These are phyloP conservation scores for Labroides dimidiatus DNA, from an alignment of 2,797 vertebrate species.

Conservation along the genomic window DNA sequence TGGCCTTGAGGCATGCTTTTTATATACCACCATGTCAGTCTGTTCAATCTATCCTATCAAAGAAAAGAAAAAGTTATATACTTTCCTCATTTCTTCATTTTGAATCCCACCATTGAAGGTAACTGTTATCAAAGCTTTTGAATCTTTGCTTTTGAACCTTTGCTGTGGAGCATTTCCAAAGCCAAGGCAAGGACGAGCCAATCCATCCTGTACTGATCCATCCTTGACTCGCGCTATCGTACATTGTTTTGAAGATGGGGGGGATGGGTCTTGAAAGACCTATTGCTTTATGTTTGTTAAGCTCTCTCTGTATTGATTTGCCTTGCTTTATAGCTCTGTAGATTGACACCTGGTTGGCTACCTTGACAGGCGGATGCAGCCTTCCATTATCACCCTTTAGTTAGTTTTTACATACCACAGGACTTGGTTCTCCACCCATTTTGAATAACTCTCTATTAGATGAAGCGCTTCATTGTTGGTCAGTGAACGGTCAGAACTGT, in stretches of 20 bases:
- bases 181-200: conserved; percentile 45
- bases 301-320: conserved; percentile 30
- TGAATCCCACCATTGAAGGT: no score
- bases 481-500: conserved; percentile 24
- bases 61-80: conserved; percentile 45
- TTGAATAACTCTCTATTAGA: conserved; percentile 43
- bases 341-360: conserved; percentile 11
- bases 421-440: conserved; percentile 47
- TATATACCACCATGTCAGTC: conserved; percentile 51
- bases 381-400: conserved; percentile 45
- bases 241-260: conserved; percentile 62
- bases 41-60: conserved; percentile 40
- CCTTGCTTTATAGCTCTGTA: conserved; percentile 14
- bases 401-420: conserved; percentile 45
- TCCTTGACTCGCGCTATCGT: conserved; percentile 58
- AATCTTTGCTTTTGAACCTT: no score
- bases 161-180: conserved; percentile 6
- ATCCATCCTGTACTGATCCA: conserved; percentile 37
- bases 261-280: conserved; percentile 35
- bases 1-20: conserved; percentile 53
- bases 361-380: conserved; percentile 25
- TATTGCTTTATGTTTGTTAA: conserved; percentile 39
- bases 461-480: conserved; percentile 28
- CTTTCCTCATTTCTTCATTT: conserved; percentile 39
- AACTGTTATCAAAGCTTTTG: no score